Conservation (phyloP, 30 jellyfish, hydroid and myxozoan species). For the Hydra vulgaris region DNA sequence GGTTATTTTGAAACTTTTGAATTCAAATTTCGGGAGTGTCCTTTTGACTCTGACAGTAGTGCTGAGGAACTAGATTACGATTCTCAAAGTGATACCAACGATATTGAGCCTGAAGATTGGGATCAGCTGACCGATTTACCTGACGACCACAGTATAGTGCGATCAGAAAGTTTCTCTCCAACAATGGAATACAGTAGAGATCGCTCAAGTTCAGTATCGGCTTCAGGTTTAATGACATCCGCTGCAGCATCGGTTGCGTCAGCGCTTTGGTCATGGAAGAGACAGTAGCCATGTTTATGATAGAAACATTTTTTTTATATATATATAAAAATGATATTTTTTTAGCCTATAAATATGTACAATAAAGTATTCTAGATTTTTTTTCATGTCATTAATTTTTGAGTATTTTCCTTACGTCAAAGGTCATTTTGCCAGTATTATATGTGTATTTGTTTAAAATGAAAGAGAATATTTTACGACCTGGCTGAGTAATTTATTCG, state of each 20-base stretch:
- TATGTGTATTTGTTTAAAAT: too few species aligned
- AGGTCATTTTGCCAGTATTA: too few species aligned
- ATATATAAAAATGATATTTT: background rate
- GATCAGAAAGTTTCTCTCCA: constrained; percentile 15
- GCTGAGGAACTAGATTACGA: constrained; percentile 50
- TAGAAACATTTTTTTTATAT: too few species aligned
- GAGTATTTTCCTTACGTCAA: too few species aligned
- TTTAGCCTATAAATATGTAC: background rate
- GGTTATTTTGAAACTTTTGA: constrained; percentile 51
- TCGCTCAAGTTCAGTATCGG: constrained; percentile 52
- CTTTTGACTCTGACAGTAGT: constrained; percentile 58
- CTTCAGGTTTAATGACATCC: constrained; percentile 77
- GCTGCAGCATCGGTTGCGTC: constrained; percentile 98
- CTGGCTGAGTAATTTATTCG: too few species aligned
- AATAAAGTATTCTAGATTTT: too few species aligned
- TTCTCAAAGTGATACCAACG: constrained; percentile 37
- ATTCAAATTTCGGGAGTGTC: constrained; percentile 43
- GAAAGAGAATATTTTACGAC: too few species aligned
- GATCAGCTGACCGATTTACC: constrained; percentile 69
- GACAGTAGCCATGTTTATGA: background rate
- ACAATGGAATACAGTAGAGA: constrained; percentile 35
- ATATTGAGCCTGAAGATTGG: constrained; percentile 50
- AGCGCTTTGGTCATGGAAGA: constrained; percentile 80
- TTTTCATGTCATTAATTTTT: too few species aligned
- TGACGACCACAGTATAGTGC: constrained; percentile 36